phyloP scores from a whole-genome alignment of 2,797 vertebrate genomes.

The Atherinosoma microstoma region DNA sequence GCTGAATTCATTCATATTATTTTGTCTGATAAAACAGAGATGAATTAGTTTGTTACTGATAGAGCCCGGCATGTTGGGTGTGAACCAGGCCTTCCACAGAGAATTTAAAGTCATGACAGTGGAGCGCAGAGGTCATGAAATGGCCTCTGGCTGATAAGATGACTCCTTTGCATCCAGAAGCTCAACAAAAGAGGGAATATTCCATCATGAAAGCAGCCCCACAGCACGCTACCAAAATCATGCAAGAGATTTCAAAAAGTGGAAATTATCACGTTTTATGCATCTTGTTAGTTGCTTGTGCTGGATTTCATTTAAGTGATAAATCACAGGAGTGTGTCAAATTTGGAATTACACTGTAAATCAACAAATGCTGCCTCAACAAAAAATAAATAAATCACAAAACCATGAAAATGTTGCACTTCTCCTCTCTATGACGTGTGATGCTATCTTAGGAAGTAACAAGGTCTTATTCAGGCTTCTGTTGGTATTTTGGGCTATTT shows the following conservation, averaged over 20 bases:
- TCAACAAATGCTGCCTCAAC: not conserved
- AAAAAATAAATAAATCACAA: not conserved
- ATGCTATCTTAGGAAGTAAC: slow-evolving; percentile 40
- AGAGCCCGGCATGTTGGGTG: too few species aligned
- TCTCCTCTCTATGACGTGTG: slow-evolving; percentile 3
- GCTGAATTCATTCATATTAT: not conserved
- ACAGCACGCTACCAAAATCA: not conserved
- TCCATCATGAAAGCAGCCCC: not conserved
- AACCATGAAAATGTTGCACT: not conserved
- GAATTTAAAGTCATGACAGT: too few species aligned
- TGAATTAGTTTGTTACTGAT: too few species aligned
- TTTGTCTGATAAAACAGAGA: not conserved
- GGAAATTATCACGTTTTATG: too few species aligned
- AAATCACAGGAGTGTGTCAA: not conserved
- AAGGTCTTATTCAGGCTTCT: slow-evolving; percentile 26
- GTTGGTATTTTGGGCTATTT: slow-evolving; percentile 50
- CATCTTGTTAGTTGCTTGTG: too few species aligned
- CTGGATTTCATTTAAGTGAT: not conserved
- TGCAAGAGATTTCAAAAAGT: not conserved
- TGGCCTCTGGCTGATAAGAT: not conserved
- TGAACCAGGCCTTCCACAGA: too few species aligned
- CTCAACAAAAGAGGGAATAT: not conserved
- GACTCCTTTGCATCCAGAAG: not conserved
- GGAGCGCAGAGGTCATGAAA: too few species aligned
- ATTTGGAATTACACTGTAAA: not conserved